Evolutionary conservation across 2,797 vertebrate species (phyloP).

Genomic region (Neostethus bicornis): DNA sequence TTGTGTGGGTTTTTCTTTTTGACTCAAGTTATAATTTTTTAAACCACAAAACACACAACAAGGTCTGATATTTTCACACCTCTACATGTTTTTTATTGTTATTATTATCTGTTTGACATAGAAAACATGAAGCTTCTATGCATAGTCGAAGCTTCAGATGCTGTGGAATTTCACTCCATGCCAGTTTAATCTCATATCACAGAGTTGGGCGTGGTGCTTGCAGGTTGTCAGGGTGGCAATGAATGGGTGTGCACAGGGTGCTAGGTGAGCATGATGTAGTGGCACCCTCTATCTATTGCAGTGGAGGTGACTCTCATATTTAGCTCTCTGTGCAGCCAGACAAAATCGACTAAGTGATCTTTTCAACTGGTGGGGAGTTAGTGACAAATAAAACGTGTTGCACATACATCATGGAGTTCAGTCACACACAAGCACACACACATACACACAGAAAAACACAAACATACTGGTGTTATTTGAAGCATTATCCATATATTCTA

Average conservation of each 20-base stretch:
- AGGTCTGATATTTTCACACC: constrained; percentile 34
- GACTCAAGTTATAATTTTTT: constrained; percentile 8
- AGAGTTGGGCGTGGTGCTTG: constrained; percentile 80
- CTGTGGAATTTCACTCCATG: constrained; percentile 89
- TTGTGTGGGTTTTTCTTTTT: constrained; percentile 26
- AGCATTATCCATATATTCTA: too few relatives aligned
- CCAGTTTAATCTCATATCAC: constrained; percentile 82
- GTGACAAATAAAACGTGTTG: constrained; percentile 48
- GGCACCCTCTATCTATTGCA: constrained; percentile 42
- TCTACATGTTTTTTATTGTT: constrained; percentile 13
- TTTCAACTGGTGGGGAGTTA: constrained; percentile 42
- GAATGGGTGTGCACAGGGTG: constrained; percentile 42
- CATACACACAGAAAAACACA: constrained; percentile 3
- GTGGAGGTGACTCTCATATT: constrained; percentile 53
- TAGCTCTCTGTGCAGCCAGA: constrained; percentile 23
- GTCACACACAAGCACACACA: constrained; percentile 3
- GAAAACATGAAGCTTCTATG: too few relatives aligned
- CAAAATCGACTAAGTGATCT: constrained; percentile 19
- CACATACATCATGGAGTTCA: constrained; percentile 23
- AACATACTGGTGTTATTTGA: constrained; percentile 3
- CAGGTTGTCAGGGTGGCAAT: constrained; percentile 68
- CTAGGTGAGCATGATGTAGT: constrained; percentile 54
- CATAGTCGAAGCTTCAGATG: too few relatives aligned
- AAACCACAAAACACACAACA: neutral
- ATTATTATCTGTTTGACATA: constrained; percentile 8